Percentiles rank a stretch among this genome's conserved stretches.
These are phyloP conservation scores for Camponotus pennsylvanicus DNA, from an alignment of 1,140 invertebrate species.

Conservation along the genomic window DNA sequence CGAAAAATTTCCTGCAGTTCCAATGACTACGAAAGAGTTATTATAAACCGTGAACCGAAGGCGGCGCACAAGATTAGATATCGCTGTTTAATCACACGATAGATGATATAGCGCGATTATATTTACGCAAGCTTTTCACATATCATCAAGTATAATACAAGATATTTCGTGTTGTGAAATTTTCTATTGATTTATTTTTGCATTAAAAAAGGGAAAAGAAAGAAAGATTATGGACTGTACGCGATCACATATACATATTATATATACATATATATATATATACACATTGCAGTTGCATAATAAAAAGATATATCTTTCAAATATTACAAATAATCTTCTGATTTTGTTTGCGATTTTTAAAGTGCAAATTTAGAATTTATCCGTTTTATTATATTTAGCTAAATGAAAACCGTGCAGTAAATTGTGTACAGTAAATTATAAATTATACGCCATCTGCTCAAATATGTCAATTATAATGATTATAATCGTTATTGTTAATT, in stretches of 20 bases:
- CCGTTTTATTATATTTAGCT: slow-evolving; percentile 11
- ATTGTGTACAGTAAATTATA: neutral
- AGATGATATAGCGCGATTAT: slow-evolving; percentile 39
- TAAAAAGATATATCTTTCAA: slow-evolving; percentile 33
- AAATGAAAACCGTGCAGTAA: neutral
- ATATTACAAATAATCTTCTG: neutral
- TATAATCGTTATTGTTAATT: neutral
- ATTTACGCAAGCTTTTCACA: slow-evolving; percentile 41
- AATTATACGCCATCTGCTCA: neutral
- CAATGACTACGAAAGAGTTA: neutral
- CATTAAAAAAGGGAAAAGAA: neutral
- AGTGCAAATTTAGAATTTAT: slow-evolving; percentile 2
- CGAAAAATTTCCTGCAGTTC: neutral
- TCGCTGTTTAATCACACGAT: slow-evolving; percentile 60
- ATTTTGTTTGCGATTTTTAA: neutral
- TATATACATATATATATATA: too few species aligned
- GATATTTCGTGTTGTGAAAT: neutral
- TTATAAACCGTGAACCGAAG: slow-evolving; percentile 27
- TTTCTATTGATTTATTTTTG: slow-evolving; percentile 21
- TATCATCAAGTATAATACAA: neutral
- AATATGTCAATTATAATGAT: neutral
- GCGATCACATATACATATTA: neutral
- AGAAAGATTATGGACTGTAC: neutral
- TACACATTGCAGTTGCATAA: slow-evolving; percentile 18
- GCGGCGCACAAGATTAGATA: slow-evolving; percentile 65